A percentile compares a stretch with the other conserved stretches of the same genome.
Evolutionary conservation across 2,113 vertebrate genomes (phyloP).

Genomic region (Felis chaus): DNA sequence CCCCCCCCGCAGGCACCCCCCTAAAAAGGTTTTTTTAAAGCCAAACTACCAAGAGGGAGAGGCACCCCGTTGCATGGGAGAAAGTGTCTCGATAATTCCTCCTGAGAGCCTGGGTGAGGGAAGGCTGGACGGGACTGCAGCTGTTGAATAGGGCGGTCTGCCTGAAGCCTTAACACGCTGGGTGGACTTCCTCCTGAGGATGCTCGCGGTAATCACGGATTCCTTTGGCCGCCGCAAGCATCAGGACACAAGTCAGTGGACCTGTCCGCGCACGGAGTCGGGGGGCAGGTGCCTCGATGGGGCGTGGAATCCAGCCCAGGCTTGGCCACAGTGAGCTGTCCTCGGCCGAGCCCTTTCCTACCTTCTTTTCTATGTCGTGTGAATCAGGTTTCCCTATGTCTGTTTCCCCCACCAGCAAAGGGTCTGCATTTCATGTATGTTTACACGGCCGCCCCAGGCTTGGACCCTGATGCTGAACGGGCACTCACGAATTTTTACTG

Average conservation of each 20-base stretch:
- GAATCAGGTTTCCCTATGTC: background rate
- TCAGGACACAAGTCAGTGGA: background rate
- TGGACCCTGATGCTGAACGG: background rate
- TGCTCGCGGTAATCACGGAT: fast-evolving
- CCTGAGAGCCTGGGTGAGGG: background rate
- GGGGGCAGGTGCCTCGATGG: fast-evolving
- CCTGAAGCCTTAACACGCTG: fast-evolving
- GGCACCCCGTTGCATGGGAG: background rate
- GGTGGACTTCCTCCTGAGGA: background rate
- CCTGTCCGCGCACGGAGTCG: fast-evolving
- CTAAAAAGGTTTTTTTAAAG: background rate
- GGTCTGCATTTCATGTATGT: background rate
- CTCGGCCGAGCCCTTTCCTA: background rate
- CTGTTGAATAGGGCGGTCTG: fast-evolving
- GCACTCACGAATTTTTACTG: background rate
- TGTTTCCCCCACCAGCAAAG: no score
- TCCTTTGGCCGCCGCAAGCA: background rate
- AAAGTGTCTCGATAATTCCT: background rate
- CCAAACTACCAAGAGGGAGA: background rate
- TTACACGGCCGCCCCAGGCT: fast-evolving
- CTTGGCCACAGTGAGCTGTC: background rate
- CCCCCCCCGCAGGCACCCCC: no score
- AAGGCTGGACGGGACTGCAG: fast-evolving
- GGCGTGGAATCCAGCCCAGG: no score
- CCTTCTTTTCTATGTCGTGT: background rate